A percentile compares a stretch with the other conserved stretches of the same genome.
These are phyloP conservation scores for Nesoenas mayeri DNA, from an alignment of 2,113 vertebrate species.

Conservation along the genomic window DNA sequence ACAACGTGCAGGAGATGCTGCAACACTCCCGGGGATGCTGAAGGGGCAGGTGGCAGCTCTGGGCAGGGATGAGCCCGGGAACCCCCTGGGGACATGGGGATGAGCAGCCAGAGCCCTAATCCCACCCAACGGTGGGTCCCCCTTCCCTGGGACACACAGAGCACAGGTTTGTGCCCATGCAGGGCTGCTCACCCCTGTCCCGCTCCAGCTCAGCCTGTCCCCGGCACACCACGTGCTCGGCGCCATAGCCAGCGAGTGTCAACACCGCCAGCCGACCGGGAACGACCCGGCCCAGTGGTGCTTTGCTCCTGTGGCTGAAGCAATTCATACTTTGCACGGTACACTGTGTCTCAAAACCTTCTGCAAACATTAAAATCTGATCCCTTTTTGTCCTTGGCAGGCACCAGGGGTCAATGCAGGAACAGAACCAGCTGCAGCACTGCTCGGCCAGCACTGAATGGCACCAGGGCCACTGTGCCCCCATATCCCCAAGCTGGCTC, in stretches of 20 bases:
- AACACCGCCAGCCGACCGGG: background rate
- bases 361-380: background rate
- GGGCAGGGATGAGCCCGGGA: accelerated
- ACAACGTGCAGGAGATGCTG: accelerated
- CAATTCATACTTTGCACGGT: background rate
- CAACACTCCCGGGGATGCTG: background rate
- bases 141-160: background rate
- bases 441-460: accelerated
- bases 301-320: background rate
- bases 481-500: accelerated
- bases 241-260: background rate
- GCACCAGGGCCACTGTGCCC: background rate
- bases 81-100: background rate
- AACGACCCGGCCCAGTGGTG: background rate
- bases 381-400: background rate
- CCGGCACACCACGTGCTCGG: accelerated
- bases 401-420: accelerated
- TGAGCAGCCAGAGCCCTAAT: background rate
- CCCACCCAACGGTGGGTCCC: accelerated
- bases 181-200: background rate
- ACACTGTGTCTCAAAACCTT: background rate
- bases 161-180: background rate
- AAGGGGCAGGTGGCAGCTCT: background rate
- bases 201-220: background rate
- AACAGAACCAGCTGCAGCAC: accelerated